Evolutionary conservation across 2,888 invertebrate genomes (phyloP), one percentile per base, ranked within the genome.

Genomic region (Eupithecia pulchellata): DNA sequence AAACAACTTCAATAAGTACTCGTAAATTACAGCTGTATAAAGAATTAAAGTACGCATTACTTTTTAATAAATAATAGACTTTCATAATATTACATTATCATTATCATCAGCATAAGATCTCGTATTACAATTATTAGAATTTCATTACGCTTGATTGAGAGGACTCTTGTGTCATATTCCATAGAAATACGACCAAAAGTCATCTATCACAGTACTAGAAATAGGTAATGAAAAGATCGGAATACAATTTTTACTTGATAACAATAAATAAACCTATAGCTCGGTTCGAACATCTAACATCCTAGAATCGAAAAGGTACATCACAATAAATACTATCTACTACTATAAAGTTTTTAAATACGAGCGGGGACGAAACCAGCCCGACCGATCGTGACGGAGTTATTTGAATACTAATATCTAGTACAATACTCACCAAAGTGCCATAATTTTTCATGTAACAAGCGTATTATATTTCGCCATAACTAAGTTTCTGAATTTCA

Each of bases 251-350:
- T 73, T 80, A 78, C 73, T 81, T 78, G 74, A 79, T 78, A 83
- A 84, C 78, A 82, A 82, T 82, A 73, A 74, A 76, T 71, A 83
- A 77, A 82, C 76, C 84, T 84, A 85, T 76, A 79, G 83, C 82
- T 81, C 81, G 80, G 77, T 77, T 79, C 81, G 81, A 84, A 84
- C 83, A 79, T 79, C 84, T 84, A 82, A 78, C 82, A 81, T 79
- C 82, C 84, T 86, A 84, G 79, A 84, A 79, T 88, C 86, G 86
- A 87, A 87, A 75, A 87, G 87, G 84, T 89, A 91, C 89, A 91
- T 91, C 90, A 91, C 91, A 92, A 91, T 91, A 92, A 92, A 92
- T 91, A 92, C 86, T 92, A 91, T 86, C n/a, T 80, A 81, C 91
- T 91, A 91, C 86, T 78, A 82, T 79, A 82, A 81, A 77, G 80